Evolutionary conservation across 2,888 invertebrate genomes (phyloP).

Genomic region (Drosophila fulvimacula): DNA sequence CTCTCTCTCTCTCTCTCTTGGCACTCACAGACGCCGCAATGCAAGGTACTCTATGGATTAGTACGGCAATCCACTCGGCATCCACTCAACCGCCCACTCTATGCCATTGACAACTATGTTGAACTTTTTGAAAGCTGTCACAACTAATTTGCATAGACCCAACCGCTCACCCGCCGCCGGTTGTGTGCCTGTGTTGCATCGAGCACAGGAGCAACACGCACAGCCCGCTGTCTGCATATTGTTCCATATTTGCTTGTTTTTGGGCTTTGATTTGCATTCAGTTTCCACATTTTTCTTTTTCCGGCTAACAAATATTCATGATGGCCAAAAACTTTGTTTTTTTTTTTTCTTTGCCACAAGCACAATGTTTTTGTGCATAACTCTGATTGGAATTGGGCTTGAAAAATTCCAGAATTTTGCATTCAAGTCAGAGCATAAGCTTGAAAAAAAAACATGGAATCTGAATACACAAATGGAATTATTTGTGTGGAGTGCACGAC

Average conservation of each 20-base stretch:
- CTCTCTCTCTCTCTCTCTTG: not conserved
- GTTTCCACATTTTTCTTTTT: not conserved
- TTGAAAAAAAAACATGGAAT: not conserved
- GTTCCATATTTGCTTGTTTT: conserved; percentile 31
- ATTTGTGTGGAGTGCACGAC: not conserved
- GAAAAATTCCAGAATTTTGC: not conserved
- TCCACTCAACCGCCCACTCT: not conserved
- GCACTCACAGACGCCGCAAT: conserved; percentile 26
- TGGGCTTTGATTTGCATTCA: conserved; percentile 52
- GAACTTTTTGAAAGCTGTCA: conserved; percentile 78
- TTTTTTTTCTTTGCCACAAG: not conserved
- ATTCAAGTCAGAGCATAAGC: conserved; percentile 3
- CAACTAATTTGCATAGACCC: conserved; percentile 75
- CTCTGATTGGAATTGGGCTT: conserved; percentile 11
- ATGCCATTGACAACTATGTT: conserved; percentile 70
- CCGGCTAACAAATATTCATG: conserved; percentile 47
- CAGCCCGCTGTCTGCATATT: conserved; percentile 21
- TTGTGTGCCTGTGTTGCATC: not conserved
- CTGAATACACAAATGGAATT: not conserved
- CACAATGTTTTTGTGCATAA: conserved; percentile 1
- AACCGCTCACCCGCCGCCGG: not conserved
- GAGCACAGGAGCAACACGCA: not conserved
- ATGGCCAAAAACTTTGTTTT: conserved; percentile 7
- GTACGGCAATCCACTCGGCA: conserved; percentile 21
- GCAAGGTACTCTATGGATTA: conserved; percentile 47